Conservation (phyloP, 2,888 invertebrate genomes). For the Selenia dentaria region DNA sequence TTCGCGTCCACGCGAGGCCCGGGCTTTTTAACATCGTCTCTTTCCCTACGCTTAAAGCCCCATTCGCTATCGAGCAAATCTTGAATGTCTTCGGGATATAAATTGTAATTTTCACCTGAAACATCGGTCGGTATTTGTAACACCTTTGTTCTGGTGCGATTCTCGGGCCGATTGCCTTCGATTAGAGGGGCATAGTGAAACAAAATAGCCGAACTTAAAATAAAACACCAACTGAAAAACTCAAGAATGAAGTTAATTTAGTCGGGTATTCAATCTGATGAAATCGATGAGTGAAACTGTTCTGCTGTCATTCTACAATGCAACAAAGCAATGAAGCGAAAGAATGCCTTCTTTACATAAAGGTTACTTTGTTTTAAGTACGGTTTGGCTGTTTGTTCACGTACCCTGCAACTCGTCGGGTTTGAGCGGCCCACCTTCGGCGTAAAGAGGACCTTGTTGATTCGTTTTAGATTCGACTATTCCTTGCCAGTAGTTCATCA, state of each 20-base stretch:
- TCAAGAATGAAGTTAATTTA: conserved; percentile 43
- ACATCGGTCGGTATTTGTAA: conserved; percentile 73
- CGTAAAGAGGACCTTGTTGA: conserved; percentile 64
- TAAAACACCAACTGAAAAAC: conserved; percentile 50
- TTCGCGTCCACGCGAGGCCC: conserved; percentile 92
- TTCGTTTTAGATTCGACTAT: conserved; percentile 57
- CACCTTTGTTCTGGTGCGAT: conserved; percentile 55
- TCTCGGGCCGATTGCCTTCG: conserved; percentile 42
- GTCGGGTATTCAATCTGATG: conserved; percentile 43
- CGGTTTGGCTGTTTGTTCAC: conserved; percentile 24
- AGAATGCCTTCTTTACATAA: conserved; percentile 52
- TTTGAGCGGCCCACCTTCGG: conserved; percentile 74
- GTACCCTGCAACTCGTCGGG: conserved; percentile 70
- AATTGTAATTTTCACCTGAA: conserved; percentile 82
- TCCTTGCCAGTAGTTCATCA: conserved; percentile 71
- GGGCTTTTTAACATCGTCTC: conserved; percentile 97
- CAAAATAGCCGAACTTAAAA: conserved; percentile 50
- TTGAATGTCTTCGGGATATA: conserved; percentile 81
- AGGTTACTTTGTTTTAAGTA: conserved; percentile 30
- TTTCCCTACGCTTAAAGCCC: conserved; percentile 94
- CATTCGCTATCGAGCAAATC: conserved; percentile 87
- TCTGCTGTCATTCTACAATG: conserved; percentile 58
- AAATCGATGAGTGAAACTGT: conserved; percentile 59
- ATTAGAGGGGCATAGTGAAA: conserved; percentile 49
- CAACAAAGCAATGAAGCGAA: conserved; percentile 68